Evolutionary conservation across 2,888 invertebrate species (phyloP).

Genomic region (Erynnis tages): DNA sequence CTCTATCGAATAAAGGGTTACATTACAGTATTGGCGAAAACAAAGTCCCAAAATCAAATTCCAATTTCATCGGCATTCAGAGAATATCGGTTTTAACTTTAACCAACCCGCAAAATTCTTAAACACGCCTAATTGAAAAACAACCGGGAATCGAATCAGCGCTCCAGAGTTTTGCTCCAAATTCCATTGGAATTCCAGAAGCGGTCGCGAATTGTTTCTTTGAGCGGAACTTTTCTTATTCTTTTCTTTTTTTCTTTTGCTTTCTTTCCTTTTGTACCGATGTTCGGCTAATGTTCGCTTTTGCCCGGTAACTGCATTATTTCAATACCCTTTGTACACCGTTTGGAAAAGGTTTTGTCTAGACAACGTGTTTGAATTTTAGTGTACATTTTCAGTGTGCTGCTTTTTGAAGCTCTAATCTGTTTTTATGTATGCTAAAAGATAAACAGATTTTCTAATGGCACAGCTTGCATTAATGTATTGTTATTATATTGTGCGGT

Average conservation of each 20-base stretch:
- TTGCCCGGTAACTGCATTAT: slow-evolving; percentile 23
- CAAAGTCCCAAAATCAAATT: slow-evolving; percentile 4
- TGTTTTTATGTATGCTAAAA: too few relatives aligned
- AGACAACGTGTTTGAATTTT: neutral
- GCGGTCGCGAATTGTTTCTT: slow-evolving; percentile 24
- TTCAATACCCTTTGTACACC: slow-evolving; percentile 15
- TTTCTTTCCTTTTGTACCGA: slow-evolving; percentile 8
- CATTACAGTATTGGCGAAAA: too few relatives aligned
- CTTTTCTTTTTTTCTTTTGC: slow-evolving; percentile 8
- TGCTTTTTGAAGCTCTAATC: too few relatives aligned
- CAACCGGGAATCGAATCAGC: slow-evolving; percentile 21
- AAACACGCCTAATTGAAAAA: slow-evolving; percentile 26
- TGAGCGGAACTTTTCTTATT: slow-evolving; percentile 11
- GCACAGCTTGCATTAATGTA: too few relatives aligned
- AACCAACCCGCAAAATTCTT: slow-evolving; percentile 20
- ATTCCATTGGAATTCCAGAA: slow-evolving; percentile 21
- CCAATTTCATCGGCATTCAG: slow-evolving; percentile 1
- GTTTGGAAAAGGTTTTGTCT: slow-evolving; percentile 4
- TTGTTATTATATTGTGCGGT: too few relatives aligned
- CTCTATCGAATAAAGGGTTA: too few relatives aligned
- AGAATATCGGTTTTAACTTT: slow-evolving; percentile 15
- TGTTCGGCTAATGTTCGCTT: slow-evolving; percentile 22
- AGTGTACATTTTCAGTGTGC: too few relatives aligned
- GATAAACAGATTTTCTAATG: too few relatives aligned
- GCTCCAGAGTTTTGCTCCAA: slow-evolving; percentile 17